phyloP scores from a whole-genome alignment of 2,113 vertebrate genomes.

The Arothron firmamentum region DNA sequence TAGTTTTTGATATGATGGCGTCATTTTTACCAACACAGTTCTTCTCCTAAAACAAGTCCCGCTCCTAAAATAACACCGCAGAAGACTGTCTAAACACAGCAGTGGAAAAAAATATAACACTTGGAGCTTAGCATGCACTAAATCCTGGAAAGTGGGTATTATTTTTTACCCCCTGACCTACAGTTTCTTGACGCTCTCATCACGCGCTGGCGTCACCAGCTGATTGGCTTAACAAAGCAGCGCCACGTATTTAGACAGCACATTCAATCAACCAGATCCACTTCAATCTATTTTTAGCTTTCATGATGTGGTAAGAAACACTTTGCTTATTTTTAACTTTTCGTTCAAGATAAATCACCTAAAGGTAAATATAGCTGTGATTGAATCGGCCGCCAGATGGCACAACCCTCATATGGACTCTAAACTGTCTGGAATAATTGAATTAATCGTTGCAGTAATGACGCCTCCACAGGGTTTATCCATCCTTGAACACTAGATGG shows the following conservation, averaged over 20 bases:
- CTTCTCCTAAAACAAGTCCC: background rate
- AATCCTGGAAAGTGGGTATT: slow-evolving; percentile 16
- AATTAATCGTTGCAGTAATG: background rate
- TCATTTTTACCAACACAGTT: background rate
- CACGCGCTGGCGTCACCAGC: slow-evolving; percentile 34
- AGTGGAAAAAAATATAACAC: slow-evolving; percentile 4
- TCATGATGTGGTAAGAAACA: background rate
- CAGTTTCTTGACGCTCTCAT: slow-evolving; percentile 29
- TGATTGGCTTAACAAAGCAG: slow-evolving; percentile 54
- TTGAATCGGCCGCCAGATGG: slow-evolving; percentile 52
- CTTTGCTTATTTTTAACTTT: background rate
- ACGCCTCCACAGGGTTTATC: slow-evolving; percentile 2
- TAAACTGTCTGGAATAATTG: background rate
- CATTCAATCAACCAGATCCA: slow-evolving; percentile 13
- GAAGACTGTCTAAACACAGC: background rate
- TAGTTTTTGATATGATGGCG: background rate
- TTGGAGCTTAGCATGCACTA: slow-evolving; percentile 1
- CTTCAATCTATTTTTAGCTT: slow-evolving; percentile 30
- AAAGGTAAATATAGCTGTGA: background rate
- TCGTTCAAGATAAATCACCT: background rate
- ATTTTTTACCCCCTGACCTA: slow-evolving; percentile 25
- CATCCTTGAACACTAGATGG: slow-evolving; percentile 54
- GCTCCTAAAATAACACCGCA: background rate
- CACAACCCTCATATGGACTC: background rate
- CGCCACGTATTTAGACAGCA: slow-evolving; percentile 30